Evolutionary conservation across 2,888 invertebrate species (phyloP), one percentile per base, ranked within the genome.

Genomic region (Schrankia costaestrigalis): DNA sequence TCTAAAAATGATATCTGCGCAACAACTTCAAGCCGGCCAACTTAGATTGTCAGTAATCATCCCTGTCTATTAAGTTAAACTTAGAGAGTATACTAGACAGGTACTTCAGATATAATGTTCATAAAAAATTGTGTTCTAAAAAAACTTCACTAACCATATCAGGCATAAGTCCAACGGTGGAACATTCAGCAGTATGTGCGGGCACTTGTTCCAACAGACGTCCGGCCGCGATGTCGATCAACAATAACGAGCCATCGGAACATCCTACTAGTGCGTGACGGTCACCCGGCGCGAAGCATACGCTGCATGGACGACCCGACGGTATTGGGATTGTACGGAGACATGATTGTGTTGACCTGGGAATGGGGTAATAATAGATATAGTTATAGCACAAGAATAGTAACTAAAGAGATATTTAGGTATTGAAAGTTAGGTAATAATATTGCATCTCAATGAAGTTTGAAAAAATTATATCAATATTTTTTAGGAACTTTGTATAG

Each of bases 231-330:
- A 97, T 91, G 71, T 98, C 98, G 31, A 95, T 90, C 47, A 98
- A 92, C 14, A 97, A 81, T 46, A 98, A 78, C 22, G 90, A 86
- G 0, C 98, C 98, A 68, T 92, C 93, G 72, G 95, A 95, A 47
- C 96, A 90, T 2, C 97, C 99, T 29, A 95, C 91, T 31, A 99
- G 81, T 23, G 95, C 92, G 87, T 98, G 96, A 8, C 97, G 90
- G 83, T 99, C 98, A 10, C 91, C 91, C 10, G 97, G 97, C 11
- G 94, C 95, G 86, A 98, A 97, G 48, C 92, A 86, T 1, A 92
- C 89, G 41, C 92, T 90, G 33, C 94, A 80, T 5, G 95, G 93
- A 60, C 95, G 93, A 17, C 91, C 90, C 26, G 69, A 46, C 37
- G 93, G 87, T 8, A 89, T 74, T 0, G 69, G 65, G 33, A 96